Conservation (phyloP, 2,888 invertebrate species). For the Leucophenga montana region DNA sequence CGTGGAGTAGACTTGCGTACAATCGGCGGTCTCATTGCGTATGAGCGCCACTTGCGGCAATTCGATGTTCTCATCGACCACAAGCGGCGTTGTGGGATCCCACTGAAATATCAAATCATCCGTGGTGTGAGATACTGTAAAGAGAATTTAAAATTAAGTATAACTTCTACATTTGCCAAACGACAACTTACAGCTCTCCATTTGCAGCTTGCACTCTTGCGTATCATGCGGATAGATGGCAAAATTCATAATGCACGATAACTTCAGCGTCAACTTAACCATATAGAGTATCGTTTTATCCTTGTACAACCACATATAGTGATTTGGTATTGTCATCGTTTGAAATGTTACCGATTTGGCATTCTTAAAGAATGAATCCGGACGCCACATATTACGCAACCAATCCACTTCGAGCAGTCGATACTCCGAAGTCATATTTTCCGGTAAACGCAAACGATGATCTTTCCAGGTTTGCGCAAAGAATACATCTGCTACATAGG, state of each 20-base stretch:
- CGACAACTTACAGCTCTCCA: slow-evolving; percentile 89
- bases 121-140: slow-evolving; percentile 87
- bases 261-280: slow-evolving; percentile 87
- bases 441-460: slow-evolving; percentile 86
- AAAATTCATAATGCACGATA: slow-evolving; percentile 96
- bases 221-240: slow-evolving; percentile 95
- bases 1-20: slow-evolving; percentile 80
- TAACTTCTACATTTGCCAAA: background rate
- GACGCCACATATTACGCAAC: slow-evolving; percentile 94
- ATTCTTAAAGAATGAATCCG: slow-evolving; percentile 95
- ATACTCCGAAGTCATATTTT: slow-evolving; percentile 95
- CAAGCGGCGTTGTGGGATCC: slow-evolving; percentile 89
- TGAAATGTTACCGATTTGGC: slow-evolving; percentile 95
- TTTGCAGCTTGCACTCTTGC: slow-evolving; percentile 93
- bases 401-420: slow-evolving; percentile 90
- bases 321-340: slow-evolving; percentile 95
- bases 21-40: slow-evolving; percentile 90
- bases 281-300: slow-evolving; percentile 89
- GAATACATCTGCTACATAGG: slow-evolving; percentile 92
- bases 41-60: slow-evolving; percentile 90
- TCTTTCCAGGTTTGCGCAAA: slow-evolving; percentile 96
- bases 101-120: slow-evolving; percentile 92
- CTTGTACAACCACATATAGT: slow-evolving; percentile 92
- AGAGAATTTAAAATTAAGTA: background rate
- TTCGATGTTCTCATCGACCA: slow-evolving; percentile 90